Conservation (phyloP, 37 sponge, comb jelly and placozoan genomes). For the Amphimedon queenslandica region DNA sequence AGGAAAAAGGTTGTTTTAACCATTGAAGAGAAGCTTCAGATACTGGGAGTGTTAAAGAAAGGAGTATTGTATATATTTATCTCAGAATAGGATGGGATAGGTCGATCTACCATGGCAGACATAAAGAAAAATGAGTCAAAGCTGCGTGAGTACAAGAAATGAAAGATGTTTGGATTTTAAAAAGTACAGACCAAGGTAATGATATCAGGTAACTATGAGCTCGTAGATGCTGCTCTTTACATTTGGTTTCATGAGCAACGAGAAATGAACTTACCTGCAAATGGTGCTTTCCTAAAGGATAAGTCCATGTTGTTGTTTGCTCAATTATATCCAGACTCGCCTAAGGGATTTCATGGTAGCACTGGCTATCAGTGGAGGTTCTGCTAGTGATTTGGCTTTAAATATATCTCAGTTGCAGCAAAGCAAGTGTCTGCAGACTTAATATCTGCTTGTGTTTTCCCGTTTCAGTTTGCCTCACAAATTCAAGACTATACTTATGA, state of each 20-base stretch:
- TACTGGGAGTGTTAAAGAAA: conserved; percentile 21
- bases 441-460: conserved; percentile 22
- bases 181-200: conserved; percentile 21
- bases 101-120: conserved; percentile 52
- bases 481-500: conserved; percentile 18
- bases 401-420: conserved; percentile 22
- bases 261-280: neutral
- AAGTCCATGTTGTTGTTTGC: neutral
- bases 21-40: conserved; percentile 18
- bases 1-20: conserved; percentile 34
- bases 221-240: neutral
- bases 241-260: neutral
- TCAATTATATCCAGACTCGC: neutral
- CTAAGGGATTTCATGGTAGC: neutral
- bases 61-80: conserved; percentile 40
- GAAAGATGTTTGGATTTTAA: conserved; percentile 35
- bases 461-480: conserved; percentile 10
- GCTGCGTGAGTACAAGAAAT: conserved; percentile 22
- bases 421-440: conserved; percentile 36
- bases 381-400: conserved; percentile 21
- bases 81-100: conserved; percentile 40
- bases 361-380: conserved; percentile 1
- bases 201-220: neutral
- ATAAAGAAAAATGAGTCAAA: conserved; percentile 55
- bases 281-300: neutral